Base-by-base conservation (phyloP, 2,888 invertebrate genomes). In the Hylaea fasciaria region DNA sequence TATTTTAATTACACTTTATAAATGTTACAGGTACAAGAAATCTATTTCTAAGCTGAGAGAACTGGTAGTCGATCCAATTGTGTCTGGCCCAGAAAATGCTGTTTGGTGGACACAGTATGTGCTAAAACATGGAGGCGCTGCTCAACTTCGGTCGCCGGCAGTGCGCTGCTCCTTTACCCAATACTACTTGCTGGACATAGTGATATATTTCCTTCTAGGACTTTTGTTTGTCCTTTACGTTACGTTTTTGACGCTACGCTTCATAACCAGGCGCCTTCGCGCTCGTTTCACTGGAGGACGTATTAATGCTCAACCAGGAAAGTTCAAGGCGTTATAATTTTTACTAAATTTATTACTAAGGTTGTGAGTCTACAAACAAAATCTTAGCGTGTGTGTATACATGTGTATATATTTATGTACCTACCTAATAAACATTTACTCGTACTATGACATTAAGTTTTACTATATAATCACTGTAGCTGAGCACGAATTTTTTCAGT, bases 71-170 rank as follows among this genome's bases (percentile, higher is more conserved):
- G 82, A 87, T 60, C 80, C 85, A 0, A 55, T 83, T 0, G 72
- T 89, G 68, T 89, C 91, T 17, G 91, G 89, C 0, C 90, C 91
- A 1, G 92, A 93, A 41, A 84, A 85, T 47, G 93, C 93, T 0
- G 71, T 93, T 0, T 90, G 90, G 87, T 93, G 93, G 93, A 93
- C 93, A 2, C 93, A 94, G 61, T 93, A 93, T 67, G 86, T 93
- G 8, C 65, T 93, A 12, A 83, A 87, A 16, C 85, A 93, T 59
- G 76, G 83, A 17, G 91, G 91, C 0, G 90, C 92, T 0, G 77
- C 77, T 7, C 87, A 90, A 65, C 79, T 93, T 7, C 86, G 89
- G 11, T 89, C 93, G 9, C 81, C 92, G 12, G 82, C 80, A 1
- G 83, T 87, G 7, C 89, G 89, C 14, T 62, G 85, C 10, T 78